Base-by-base conservation (phyloP, 2,113 vertebrate species). In the Colistium nudipinnis region DNA sequence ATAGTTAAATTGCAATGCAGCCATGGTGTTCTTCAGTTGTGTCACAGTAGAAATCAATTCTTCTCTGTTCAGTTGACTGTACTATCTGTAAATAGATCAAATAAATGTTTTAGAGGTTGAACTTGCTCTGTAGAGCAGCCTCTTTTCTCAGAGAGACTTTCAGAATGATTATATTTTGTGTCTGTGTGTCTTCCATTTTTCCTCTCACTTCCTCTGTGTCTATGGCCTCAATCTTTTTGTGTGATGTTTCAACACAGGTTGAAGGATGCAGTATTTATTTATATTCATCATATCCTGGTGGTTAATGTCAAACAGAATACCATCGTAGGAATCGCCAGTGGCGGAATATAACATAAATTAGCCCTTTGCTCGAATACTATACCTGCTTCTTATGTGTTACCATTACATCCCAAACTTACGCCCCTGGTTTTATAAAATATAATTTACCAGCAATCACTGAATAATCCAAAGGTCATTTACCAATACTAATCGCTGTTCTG, bases 61-160 rank as follows among this genome's bases (percentile, higher is more conserved):
- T 73, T 31, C 52, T 77, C 70, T 81, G 75, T 78, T 86, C 71
- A 69, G 69, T 80, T 71, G 55, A 74, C 76, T 88, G 70, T 87
- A 77, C 76, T 86, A 69, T 87, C 82, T 93, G 91, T 91, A 88
- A 86, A 91, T 91, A 93, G 84, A 83, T 83, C 66, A 81, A 94
- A 93, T 94, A 94, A 93, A 94, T 91, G 86, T 92, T 88, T 80
- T 74, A 83, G 85, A 84, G 83, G 70, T 86, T 76, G 66, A 82
- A 76, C 63, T 80, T 65, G 62, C 62, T 83, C 80, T 76, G 44
- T 45, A 45, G 43, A 70, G 49, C 72, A 7, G 61, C 63, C 61
- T 89, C 62, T 10, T 74, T 74, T 80, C 31, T n/a, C n/a, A n/a
- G n/a, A 48, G 60, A 17, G 41, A 44, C 73, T 70, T 65, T 68